Conservation (phyloP, 1,140 invertebrate species). For the Aleiodes sp. region DNA sequence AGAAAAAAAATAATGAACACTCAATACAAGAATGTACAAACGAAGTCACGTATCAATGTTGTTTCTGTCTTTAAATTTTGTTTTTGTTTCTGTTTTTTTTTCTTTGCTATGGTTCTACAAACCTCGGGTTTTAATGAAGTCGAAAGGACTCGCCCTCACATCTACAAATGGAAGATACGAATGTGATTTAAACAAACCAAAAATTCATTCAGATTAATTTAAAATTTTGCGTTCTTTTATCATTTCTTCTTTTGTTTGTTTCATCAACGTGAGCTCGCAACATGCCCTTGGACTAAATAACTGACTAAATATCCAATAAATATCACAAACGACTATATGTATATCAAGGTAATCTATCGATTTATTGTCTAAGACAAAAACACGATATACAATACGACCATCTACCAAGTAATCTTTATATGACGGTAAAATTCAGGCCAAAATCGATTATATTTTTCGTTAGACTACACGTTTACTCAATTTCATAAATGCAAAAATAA, state of each 20-base stretch:
- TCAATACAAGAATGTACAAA: conserved; percentile 18
- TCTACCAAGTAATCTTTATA: background rate
- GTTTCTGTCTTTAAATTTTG: conserved; percentile 9
- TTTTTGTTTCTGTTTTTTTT: conserved; percentile 10
- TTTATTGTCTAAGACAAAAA: background rate
- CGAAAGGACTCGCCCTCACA: conserved; percentile 34
- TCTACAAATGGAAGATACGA: conserved; percentile 36
- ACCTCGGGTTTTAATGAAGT: conserved; percentile 37
- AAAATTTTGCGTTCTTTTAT: background rate
- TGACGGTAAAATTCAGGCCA: background rate
- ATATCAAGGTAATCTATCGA: background rate
- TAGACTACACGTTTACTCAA: background rate
- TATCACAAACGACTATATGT: background rate
- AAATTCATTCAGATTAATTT: background rate
- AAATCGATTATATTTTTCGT: background rate
- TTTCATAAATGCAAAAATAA: background rate
- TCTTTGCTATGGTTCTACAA: conserved; percentile 30
- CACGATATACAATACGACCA: background rate
- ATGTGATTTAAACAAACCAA: conserved; percentile 25
- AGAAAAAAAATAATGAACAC: conserved; percentile 16
- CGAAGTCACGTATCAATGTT: conserved; percentile 9
- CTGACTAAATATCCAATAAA: background rate
- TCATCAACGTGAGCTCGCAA: background rate
- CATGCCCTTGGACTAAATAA: conserved; percentile 4
- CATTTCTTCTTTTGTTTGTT: background rate